Percentiles rank a stretch among this genome's conserved stretches.
phyloP scores from a whole-genome alignment of 2,888 invertebrate genomes.

The Eulithis prunata region DNA sequence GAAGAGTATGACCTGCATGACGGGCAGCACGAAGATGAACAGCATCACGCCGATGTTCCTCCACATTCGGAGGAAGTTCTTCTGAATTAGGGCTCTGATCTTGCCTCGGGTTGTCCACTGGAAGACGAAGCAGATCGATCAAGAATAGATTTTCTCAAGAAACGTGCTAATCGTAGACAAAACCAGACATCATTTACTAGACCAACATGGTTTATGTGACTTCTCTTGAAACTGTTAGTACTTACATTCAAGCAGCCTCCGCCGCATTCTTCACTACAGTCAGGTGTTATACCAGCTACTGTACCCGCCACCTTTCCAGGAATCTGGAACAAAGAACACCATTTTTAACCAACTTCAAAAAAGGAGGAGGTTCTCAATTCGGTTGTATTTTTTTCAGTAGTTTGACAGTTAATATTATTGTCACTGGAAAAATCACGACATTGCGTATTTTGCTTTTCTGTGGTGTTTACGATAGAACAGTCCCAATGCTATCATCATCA shows the following conservation, averaged over 20 bases:
- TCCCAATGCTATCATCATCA: no score
- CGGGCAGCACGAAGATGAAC: slow-evolving; percentile 97
- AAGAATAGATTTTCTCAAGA: no score
- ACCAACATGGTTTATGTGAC: no score
- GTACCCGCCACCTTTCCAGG: slow-evolving; percentile 79
- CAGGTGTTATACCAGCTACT: slow-evolving; percentile 64
- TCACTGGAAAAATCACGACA: no score
- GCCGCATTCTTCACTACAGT: slow-evolving; percentile 82
- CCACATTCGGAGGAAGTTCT: slow-evolving; percentile 96
- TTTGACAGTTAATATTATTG: no score
- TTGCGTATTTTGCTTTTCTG: no score
- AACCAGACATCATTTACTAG: no score
- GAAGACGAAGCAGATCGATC: slow-evolving; percentile 1
- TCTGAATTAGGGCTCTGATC: slow-evolving; percentile 92
- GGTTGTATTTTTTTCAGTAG: no score
- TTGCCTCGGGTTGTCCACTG: slow-evolving; percentile 92
- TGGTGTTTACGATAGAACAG: no score
- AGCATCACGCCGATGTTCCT: slow-evolving; percentile 96
- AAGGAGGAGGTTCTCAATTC: no score
- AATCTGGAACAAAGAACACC: slow-evolving; percentile 58
- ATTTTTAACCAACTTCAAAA: no score
- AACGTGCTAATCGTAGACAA: no score
- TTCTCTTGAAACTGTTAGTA: slow-evolving; percentile 20
- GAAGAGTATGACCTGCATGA: slow-evolving; percentile 96
- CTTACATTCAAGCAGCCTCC: slow-evolving; percentile 83